Evolutionary conservation across 2,113 vertebrate genomes (phyloP).

Genomic region (Mobula hypostoma): DNA sequence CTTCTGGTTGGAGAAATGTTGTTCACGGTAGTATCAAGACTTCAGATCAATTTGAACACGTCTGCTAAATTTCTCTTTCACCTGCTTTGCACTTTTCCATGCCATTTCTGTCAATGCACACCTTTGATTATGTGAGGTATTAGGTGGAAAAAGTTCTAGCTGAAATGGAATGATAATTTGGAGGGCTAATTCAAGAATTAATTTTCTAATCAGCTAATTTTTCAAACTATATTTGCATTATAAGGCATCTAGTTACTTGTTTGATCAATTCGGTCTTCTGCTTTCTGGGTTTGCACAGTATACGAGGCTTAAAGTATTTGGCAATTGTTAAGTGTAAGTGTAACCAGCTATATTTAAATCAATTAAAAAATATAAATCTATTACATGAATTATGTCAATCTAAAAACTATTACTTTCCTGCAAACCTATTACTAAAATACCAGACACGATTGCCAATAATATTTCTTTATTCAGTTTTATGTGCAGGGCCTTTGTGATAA

Average conservation of each 20-base stretch:
- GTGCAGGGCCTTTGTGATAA: background rate
- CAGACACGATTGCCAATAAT: background rate
- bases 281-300: slow-evolving; percentile 42
- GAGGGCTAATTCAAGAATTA: slow-evolving; percentile 44
- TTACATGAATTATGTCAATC: background rate
- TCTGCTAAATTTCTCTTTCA: background rate
- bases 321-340: slow-evolving; percentile 42
- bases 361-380: slow-evolving; percentile 21
- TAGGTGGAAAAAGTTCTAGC: slow-evolving; percentile 41
- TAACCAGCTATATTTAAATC: slow-evolving; percentile 43
- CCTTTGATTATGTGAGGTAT: slow-evolving; percentile 48
- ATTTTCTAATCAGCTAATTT: background rate
- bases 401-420: background rate
- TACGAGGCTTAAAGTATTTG: slow-evolving; percentile 44
- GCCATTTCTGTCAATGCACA: background rate
- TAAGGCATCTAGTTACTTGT: slow-evolving; percentile 41
- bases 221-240: slow-evolving; percentile 38
- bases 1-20: background rate
- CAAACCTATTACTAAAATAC: background rate
- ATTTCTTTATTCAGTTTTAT: background rate
- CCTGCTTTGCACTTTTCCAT: background rate
- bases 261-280: slow-evolving; percentile 44
- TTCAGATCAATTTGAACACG: background rate
- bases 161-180: slow-evolving; percentile 42
- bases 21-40: no score